Evolutionary conservation across 2,797 vertebrate genomes (phyloP).

Genomic region (Chelon labrosus): DNA sequence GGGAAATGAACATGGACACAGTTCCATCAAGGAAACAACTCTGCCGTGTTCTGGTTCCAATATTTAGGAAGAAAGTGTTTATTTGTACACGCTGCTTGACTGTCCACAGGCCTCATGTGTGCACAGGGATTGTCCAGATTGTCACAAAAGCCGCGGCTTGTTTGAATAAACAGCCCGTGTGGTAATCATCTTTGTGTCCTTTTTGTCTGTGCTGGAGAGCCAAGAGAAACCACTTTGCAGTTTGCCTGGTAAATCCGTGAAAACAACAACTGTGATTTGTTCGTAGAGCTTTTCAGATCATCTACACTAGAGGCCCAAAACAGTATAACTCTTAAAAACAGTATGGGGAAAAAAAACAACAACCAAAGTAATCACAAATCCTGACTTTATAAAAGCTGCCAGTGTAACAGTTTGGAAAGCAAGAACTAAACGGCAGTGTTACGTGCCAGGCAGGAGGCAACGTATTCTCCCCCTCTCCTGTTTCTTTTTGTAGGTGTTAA

Average conservation of each 20-base stretch:
- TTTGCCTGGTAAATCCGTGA: conserved; percentile 11
- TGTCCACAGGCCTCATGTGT: neutral
- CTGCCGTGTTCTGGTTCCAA: neutral
- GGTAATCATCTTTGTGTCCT: conserved; percentile 29
- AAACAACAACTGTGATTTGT: conserved; percentile 26
- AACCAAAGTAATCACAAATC: neutral
- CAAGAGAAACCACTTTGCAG: conserved; percentile 8
- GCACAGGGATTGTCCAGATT: conserved; percentile 10
- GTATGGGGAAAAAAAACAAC: neutral
- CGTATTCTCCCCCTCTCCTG: too few species aligned
- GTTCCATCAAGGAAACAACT: neutral
- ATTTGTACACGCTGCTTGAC: neutral
- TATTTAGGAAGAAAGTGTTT: conserved; percentile 2
- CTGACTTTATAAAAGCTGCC: conserved; percentile 14
- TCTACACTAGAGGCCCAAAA: neutral
- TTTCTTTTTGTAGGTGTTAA: too few species aligned
- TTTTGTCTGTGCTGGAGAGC: conserved; percentile 5
- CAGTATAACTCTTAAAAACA: neutral
- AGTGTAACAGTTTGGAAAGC: conserved; percentile 29
- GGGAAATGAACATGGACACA: neutral
- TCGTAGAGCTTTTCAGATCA: neutral
- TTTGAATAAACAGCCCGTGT: conserved; percentile 41
- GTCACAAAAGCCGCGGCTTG: conserved; percentile 20
- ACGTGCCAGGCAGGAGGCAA: too few species aligned
- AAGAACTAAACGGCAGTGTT: conserved; percentile 9